Conservation (phyloP, 2,797 vertebrate species). For the Sebastes oblongus region DNA sequence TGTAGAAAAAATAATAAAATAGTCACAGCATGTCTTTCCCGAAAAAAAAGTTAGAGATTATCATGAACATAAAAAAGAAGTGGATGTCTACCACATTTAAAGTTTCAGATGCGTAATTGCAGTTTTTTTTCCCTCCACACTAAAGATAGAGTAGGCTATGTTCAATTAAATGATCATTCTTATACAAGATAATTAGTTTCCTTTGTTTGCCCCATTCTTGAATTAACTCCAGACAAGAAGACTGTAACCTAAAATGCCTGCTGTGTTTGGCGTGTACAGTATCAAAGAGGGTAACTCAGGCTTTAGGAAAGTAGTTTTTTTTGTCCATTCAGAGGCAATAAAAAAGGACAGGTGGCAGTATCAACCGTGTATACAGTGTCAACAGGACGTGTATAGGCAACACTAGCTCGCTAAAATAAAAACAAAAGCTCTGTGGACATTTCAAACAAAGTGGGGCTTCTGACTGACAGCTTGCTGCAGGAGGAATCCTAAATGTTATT, state of each 20-base stretch:
- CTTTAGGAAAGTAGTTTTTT: conserved; percentile 38
- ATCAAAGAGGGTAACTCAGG: conserved; percentile 48
- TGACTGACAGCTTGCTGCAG: conserved; percentile 7
- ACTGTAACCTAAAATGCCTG: conserved; percentile 6
- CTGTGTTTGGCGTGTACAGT: conserved; percentile 12
- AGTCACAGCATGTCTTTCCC: neutral
- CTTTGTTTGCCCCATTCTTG: neutral
- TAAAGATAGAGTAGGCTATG: neutral
- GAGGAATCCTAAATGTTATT: neutral
- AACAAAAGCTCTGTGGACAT: conserved; percentile 82
- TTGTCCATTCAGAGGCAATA: conserved; percentile 57
- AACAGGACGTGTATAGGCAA: conserved; percentile 84
- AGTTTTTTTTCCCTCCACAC: accelerated
- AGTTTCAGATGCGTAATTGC: neutral
- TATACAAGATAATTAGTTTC: neutral
- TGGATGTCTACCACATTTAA: neutral
- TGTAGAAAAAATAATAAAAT: neutral
- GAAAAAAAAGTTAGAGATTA: neutral
- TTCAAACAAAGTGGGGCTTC: conserved; percentile 73
- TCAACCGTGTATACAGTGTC: conserved; percentile 78
- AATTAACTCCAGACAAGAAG: neutral
- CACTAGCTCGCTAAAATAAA: conserved; percentile 69
- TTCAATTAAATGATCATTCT: neutral
- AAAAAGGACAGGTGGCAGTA: conserved; percentile 73
- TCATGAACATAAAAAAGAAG: neutral